Evolutionary conservation across 2,888 invertebrate species (phyloP), one percentile per base, ranked within the genome.

Genomic region (Netelia melanura): DNA sequence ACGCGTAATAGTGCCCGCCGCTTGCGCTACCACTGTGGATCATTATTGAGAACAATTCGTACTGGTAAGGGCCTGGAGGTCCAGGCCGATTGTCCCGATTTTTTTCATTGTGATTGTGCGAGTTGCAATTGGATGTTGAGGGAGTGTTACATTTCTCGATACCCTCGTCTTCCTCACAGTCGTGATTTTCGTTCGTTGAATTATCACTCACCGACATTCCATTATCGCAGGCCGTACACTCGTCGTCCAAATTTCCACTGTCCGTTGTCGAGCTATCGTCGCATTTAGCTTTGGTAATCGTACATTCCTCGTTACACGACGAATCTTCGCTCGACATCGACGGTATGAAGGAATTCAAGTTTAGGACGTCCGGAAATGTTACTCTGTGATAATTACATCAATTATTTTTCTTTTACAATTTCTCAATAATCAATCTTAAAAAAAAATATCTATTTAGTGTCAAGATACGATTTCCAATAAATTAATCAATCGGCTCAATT

Each of bases 1-100:
- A 98, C 1, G 98, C 98, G 93, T 97, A 98, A 93, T 98, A 98
- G 94, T 98, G 98, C 0, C 98, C 98, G 30, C 98, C 98, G 21
- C 97, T 96, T 0, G 98, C 98, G 93, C 97, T 98, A 11, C 98
- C 98, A 30, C 97, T 97, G 94, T 98, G 98, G 81, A 98, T 97
- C 97, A 98, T 98, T 87, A 98, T 97, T 21, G 98, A 97, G 93
- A 98, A 98, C 52, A 98, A 94, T 93, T 98, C 98, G 92, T 98
- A 98, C 65, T 96, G 94, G 93, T 96, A 97, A 0, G 97, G 97
- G 1, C 97, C 97, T 77, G 94, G 93, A 78, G 94, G 94, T 79
- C 91, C 90, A 56, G 88, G 79, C 72, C 86, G 89, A 77, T 92
- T 92, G 52, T 91, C 90, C 75, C 92, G 92, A 90, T 94, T 94